Percentiles rank a stretch among this genome's conserved stretches.
These are phyloP conservation scores for Syngnathoides biaculeatus DNA, from an alignment of 2,113 vertebrate species.

Conservation along the genomic window DNA sequence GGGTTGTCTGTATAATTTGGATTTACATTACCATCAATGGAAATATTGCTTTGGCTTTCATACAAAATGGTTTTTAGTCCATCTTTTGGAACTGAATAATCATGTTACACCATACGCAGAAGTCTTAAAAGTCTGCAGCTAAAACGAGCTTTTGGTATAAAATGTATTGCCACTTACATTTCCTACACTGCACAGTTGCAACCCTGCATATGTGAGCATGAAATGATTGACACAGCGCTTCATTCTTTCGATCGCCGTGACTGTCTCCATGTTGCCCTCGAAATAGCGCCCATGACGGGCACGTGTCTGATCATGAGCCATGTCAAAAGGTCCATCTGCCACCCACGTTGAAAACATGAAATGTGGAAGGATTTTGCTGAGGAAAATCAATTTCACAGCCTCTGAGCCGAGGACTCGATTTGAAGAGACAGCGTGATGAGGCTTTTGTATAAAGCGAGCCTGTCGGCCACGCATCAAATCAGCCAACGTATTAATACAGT, in stretches of 20 bases:
- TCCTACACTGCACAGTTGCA: constrained; percentile 8
- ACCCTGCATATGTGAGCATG: constrained; percentile 14
- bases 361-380: constrained; percentile 25
- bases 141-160: not conserved
- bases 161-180: not conserved
- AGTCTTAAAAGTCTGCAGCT: not conserved
- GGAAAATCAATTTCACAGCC: constrained; percentile 31
- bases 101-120: too few species aligned
- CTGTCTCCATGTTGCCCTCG: constrained; percentile 14
- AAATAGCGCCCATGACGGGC: constrained; percentile 12
- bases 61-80: too few species aligned
- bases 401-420: constrained; percentile 31
- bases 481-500: constrained; percentile 28
- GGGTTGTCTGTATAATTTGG: too few species aligned
- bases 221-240: constrained; percentile 16
- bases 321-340: constrained; percentile 43
- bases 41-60: too few species aligned
- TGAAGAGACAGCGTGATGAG: constrained; percentile 35
- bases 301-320: constrained; percentile 20
- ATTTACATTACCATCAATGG: too few species aligned
- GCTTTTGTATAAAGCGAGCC: constrained; percentile 30
- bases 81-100: too few species aligned
- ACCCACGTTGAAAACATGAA: constrained; percentile 33
- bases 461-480: constrained; percentile 38
- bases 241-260: constrained; percentile 14